Evolutionary conservation across 2,888 invertebrate species (phyloP), one percentile per base, ranked within the genome.

Genomic region (Brachycybe producta): DNA sequence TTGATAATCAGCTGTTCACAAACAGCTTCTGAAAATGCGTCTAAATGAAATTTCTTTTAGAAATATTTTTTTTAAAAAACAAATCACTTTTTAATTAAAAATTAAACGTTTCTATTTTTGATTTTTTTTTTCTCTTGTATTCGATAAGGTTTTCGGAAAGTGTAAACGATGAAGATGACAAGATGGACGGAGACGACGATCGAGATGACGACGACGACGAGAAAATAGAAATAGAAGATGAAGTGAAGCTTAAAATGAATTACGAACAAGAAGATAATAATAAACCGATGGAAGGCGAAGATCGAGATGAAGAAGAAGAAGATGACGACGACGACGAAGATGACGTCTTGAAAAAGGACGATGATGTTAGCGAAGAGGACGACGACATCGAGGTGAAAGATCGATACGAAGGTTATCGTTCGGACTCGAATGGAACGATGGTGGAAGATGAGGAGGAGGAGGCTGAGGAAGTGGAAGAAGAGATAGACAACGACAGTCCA

Each of bases 401-500:
- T n/a, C n/a, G 24, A 11, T 8, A 41, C 24, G 24, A 23, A 2
- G 8, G n/a, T 30, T 8, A 30, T n/a, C 8, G n/a, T 30, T 30
- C n/a, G n/a, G n/a, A n/a, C 32, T n/a, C 32, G 8, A 30, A 30
- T n/a, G 8, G 32, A 30, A 30, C n/a, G 32, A 30, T 30, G 8
- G n/a, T n/a, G 8, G 32, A n/a, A 30, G n/a, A 23, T 3, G 17
- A n/a, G 34, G 45, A 13, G 4, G 23, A n/a, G 17, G n/a, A 28
- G 23, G 35, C 26, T 19, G 45, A 45, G 21, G 23, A 47, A 21
- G 49, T 45, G 19, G 47, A 32, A 13, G 48, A 52, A 38, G 53
- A 51, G 23, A 27, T 68, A 60, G 62, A 42, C 45, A 42, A 43
- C 11, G 55, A 55, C 17, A 41, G 46, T 11, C 61, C 61, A 13